Conservation (phyloP, 1,140 invertebrate genomes). For the Drosophila yakuba region DNA sequence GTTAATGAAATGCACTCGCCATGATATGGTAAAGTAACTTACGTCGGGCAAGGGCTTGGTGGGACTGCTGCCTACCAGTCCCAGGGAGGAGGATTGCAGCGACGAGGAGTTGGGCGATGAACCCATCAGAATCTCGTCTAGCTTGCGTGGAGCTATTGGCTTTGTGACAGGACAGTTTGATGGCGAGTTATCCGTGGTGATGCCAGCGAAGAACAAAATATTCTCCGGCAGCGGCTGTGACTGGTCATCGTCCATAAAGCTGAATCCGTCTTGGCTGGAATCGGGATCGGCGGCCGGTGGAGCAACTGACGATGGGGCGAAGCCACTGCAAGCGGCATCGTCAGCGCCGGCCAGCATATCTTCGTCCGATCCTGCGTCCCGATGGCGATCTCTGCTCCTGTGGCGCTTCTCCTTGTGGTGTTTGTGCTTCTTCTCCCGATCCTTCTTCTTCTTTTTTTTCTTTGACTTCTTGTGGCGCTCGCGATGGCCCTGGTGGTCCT, state of each 20-base stretch:
- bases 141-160: conserved; percentile 70
- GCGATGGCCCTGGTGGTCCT: conserved; percentile 46
- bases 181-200: conserved; percentile 84
- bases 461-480: conserved; percentile 90
- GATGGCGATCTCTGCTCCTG: conserved; percentile 64
- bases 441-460: conserved; percentile 92
- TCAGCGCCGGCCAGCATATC: conserved; percentile 44
- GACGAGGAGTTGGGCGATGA: conserved; percentile 60
- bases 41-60: conserved; percentile 76
- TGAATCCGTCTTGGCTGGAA: conserved; percentile 85
- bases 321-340: conserved; percentile 55
- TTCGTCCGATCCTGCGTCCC: conserved; percentile 44
- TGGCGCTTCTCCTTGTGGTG: conserved; percentile 89
- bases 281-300: conserved; percentile 55
- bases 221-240: conserved; percentile 84
- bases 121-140: conserved; percentile 63
- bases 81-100: conserved; percentile 58
- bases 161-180: conserved; percentile 77
- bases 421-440: conserved; percentile 89
- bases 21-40: conserved; percentile 1
- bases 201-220: conserved; percentile 71
- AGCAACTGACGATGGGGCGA: conserved; percentile 28
- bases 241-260: conserved; percentile 84
- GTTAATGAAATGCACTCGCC: neutral
- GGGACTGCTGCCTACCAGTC: conserved; percentile 58